phyloP scores from a whole-genome alignment of 2,888 invertebrate genomes.

The Troilus luridus region DNA sequence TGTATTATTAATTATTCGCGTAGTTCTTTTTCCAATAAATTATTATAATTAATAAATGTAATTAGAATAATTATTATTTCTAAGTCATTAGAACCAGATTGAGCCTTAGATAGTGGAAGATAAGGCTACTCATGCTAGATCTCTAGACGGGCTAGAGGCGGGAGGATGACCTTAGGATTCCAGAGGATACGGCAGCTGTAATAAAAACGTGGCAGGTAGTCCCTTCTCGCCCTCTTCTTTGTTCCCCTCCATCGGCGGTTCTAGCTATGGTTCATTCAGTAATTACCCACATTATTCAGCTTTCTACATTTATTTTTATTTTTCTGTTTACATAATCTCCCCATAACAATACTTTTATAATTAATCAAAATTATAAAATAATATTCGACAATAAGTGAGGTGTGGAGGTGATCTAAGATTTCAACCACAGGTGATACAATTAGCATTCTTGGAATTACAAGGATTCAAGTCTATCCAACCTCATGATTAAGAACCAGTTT shows the following conservation, averaged over 20 bases:
- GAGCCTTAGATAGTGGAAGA: no score
- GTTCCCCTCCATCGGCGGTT: background rate
- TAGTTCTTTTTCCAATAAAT: no score
- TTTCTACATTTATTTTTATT: background rate
- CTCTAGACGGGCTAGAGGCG: background rate
- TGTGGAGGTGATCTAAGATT: no score
- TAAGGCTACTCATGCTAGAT: background rate
- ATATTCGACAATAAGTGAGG: no score
- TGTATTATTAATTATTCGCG: no score
- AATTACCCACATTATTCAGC: background rate
- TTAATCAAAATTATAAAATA: background rate
- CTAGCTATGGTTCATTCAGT: background rate
- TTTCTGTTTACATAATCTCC: background rate
- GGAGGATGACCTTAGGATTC: slow-evolving; percentile 30
- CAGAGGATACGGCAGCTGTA: slow-evolving; percentile 36
- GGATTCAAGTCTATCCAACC: no score
- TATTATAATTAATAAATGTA: no score
- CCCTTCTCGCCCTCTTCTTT: background rate
- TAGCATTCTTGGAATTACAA: no score
- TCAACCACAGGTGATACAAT: no score
- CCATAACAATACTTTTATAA: background rate
- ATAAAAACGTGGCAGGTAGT: slow-evolving; percentile 35
- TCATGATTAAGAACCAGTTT: no score
- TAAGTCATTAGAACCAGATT: no score
- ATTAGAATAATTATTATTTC: no score